Conservation (phyloP, 2,797 vertebrate species). For the Columba guinea region DNA sequence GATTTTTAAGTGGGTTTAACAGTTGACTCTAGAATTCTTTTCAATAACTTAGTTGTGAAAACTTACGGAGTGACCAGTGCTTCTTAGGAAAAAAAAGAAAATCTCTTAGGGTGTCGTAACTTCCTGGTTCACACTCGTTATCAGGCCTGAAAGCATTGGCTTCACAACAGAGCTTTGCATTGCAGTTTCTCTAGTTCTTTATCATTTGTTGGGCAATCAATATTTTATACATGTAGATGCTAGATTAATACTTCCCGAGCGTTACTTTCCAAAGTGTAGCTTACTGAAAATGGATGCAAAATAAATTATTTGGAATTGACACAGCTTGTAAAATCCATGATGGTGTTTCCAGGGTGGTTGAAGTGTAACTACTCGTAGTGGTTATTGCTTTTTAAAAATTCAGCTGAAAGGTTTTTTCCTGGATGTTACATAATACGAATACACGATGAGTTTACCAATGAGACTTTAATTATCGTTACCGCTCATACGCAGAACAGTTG, state of each 20-base stretch:
- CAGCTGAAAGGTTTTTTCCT: not conserved
- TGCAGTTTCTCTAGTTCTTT: not conserved
- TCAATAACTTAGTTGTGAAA: not conserved
- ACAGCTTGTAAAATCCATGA: not conserved
- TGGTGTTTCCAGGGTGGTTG: not conserved
- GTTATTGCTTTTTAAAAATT: not conserved
- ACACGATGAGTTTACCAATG: not conserved
- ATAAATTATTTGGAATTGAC: not conserved
- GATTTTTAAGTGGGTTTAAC: not conserved
- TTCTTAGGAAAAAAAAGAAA: not conserved
- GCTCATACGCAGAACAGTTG: not conserved
- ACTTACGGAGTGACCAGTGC: not conserved
- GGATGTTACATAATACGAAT: not conserved
- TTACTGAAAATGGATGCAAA: not conserved
- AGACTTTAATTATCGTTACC: not conserved
- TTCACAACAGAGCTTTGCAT: not conserved
- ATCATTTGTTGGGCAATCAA: not conserved
- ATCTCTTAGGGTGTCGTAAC: not conserved
- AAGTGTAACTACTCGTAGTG: not conserved
- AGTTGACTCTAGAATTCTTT: not conserved
- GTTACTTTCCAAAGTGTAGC: not conserved
- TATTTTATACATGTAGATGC: not conserved
- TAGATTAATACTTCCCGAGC: not conserved
- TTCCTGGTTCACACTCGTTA: not conserved
- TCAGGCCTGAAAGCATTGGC: not conserved